Evolutionary conservation across 2,888 invertebrate genomes (phyloP), one percentile per base, ranked within the genome.

Genomic region (Gisinianus flammeolus): DNA sequence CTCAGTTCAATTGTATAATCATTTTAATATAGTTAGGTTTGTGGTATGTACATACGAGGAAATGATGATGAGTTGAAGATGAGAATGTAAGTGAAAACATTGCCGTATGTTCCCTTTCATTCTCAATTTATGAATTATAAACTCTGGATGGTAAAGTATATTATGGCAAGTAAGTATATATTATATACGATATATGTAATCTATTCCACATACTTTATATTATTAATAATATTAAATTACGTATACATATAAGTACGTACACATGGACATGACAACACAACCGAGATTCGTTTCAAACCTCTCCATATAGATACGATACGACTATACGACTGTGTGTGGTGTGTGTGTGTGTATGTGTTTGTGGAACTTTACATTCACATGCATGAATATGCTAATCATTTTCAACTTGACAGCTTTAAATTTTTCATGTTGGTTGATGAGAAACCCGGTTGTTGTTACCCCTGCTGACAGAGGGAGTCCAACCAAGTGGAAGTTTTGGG

Each of bases 401-500:
- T 31, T 69, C 26, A 62, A 74, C 69, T 69, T 74, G 78, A 78
- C 78, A 78, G 73, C 69, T 78, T 72, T 72, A 74, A 69, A 74
- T 62, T 74, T 74, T 33, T 73, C 58, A 16, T n/a, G n/a, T n/a
- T 26, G 19, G 73, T 68, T 78, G 77, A 78, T 78, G 77, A 78
- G 77, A 73, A 68, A n/a, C 68, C 68, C 22, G 68, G 70, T 77
- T 69, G 75, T 79, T 77, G 64, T 75, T 77, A 66, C 71, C 79
- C 79, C 79, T 79, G 79, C 79, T 79, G 79, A 79, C 79, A 79
- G 77, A 79, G 77, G 80, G 77, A 79, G 78, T 69, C 56, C 28
- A 56, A 33, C 33, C 28, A 30, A 31, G 26, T 19, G 4, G 6
- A 19, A 33, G 76, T 76, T 69, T 76, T 76, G 69, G 58, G 79